Conservation (phyloP, 2,888 invertebrate species). For the Dynastes grantii region DNA sequence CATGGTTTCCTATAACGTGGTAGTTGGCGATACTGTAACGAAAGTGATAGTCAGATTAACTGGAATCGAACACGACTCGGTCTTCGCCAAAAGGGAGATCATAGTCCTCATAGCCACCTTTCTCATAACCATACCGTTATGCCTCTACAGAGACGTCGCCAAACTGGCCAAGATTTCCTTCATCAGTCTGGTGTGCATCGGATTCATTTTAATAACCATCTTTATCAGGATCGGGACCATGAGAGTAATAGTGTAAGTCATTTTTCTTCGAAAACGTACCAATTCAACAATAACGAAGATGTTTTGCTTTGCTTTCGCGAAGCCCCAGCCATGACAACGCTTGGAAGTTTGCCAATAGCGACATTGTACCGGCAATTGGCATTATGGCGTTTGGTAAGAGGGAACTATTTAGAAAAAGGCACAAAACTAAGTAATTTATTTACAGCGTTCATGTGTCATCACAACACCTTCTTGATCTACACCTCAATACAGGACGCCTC, state of each 20-base stretch:
- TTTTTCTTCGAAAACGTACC: background rate
- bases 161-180: constrained; percentile 81
- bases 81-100: constrained; percentile 78
- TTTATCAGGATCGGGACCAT: constrained; percentile 76
- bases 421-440: constrained; percentile 53
- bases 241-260: constrained; percentile 78
- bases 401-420: background rate
- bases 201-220: constrained; percentile 80
- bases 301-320: constrained; percentile 57
- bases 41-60: constrained; percentile 85
- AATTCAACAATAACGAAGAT: background rate
- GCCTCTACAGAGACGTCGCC: constrained; percentile 84
- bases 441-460: constrained; percentile 92
- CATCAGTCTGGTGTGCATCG: constrained; percentile 80
- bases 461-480: constrained; percentile 89
- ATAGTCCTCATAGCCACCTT: constrained; percentile 83
- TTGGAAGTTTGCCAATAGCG: constrained; percentile 82
- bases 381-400: constrained; percentile 87
- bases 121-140: constrained; percentile 84
- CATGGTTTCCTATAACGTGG: constrained; percentile 91
- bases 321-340: constrained; percentile 79
- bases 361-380: constrained; percentile 84
- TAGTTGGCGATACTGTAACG: constrained; percentile 89
- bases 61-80: constrained; percentile 72
- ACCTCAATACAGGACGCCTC: constrained; percentile 84